Conservation (phyloP, 2,888 invertebrate species). For the Campoplex capitator region DNA sequence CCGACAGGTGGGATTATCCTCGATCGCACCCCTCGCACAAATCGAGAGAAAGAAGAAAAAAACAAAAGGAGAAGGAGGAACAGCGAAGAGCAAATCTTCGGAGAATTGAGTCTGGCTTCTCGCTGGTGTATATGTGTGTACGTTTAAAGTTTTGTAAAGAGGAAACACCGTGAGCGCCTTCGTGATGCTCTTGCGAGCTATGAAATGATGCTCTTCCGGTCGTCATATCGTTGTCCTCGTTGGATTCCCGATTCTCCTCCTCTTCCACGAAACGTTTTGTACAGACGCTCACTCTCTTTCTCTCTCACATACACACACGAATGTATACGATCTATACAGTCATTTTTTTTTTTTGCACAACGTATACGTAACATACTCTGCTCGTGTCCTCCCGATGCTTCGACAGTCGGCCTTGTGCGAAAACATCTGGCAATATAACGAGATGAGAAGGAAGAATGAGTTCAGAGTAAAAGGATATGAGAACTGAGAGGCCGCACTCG, state of each 20-base stretch:
- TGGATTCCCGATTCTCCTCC: conserved; percentile 43
- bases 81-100: conserved; percentile 37
- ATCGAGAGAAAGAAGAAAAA: background rate
- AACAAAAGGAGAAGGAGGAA: background rate
- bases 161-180: conserved; percentile 46
- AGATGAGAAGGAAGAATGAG: conserved; percentile 5
- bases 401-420: conserved; percentile 38
- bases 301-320: background rate
- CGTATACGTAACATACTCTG: conserved; percentile 29
- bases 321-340: background rate
- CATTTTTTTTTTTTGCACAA: conserved; percentile 1
- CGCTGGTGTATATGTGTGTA: background rate
- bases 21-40: conserved; percentile 5
- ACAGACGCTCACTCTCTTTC: conserved; percentile 10
- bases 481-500: background rate
- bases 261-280: conserved; percentile 63
- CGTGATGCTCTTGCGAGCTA: conserved; percentile 53
- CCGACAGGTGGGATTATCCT: conserved; percentile 33
- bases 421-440: conserved; percentile 40
- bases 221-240: conserved; percentile 44
- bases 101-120: conserved; percentile 35
- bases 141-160: conserved; percentile 39
- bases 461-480: conserved; percentile 16
- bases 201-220: conserved; percentile 66
- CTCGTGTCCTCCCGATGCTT: conserved; percentile 45